Conservation (phyloP, 1,140 invertebrate species). For the Nymphalis io region DNA sequence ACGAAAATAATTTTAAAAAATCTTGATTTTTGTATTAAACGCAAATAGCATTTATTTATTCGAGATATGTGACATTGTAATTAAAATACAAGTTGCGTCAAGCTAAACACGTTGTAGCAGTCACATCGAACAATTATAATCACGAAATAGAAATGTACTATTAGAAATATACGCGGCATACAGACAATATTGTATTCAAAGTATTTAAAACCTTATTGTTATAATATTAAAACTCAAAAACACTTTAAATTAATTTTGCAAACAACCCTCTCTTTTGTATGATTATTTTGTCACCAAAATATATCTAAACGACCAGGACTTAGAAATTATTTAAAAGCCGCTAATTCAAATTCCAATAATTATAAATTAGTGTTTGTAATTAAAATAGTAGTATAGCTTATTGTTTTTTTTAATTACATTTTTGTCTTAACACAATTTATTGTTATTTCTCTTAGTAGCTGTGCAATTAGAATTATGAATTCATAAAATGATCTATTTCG, state of each 20-base stretch:
- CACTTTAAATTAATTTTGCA: background rate
- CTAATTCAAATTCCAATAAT: background rate
- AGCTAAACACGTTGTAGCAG: background rate
- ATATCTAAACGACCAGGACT: background rate
- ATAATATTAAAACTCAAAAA: background rate
- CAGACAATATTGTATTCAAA: background rate
- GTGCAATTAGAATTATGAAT: no score
- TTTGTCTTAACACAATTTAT: no score
- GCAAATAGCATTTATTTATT: constrained; percentile 8
- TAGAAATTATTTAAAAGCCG: background rate
- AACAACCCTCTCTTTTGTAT: background rate
- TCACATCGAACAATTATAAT: constrained; percentile 24
- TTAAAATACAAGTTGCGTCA: constrained; percentile 28
- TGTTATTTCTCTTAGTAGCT: no score
- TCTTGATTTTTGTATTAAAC: background rate
- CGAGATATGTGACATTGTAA: constrained; percentile 26
- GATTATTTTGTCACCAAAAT: background rate
- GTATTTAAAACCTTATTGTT: background rate
- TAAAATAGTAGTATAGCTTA: background rate
- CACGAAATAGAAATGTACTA: constrained; percentile 22
- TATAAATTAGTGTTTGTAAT: background rate
- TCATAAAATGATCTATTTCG: no score
- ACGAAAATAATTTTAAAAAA: background rate
- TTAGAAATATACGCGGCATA: constrained; percentile 10
- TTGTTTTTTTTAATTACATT: no score